Base-by-base conservation (phyloP, 37 sponge, comb jelly and placozoan species). In the Theonella swinhoei region DNA sequence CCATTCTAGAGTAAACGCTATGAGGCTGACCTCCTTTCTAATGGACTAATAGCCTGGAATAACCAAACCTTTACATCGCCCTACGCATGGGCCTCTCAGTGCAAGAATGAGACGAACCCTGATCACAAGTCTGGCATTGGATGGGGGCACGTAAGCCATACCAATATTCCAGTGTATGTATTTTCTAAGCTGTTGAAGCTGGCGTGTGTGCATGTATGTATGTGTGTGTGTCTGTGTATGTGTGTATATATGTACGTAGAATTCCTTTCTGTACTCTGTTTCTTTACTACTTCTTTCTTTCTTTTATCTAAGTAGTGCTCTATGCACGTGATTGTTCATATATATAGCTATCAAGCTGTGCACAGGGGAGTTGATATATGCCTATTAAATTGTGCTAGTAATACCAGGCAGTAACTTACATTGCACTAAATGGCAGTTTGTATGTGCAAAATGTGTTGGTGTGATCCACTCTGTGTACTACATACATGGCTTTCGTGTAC, bases 31-130 rank as follows among this genome's bases (percentile, higher is more conserved):
- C 71, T 95, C 22, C 85, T 95, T 37, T 75, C 90, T 1, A 85
- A 95, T 42, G 96, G 96, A 22, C 47, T 75, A 37, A 89, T 95
- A 0, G 72, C 62, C n/a, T 92, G 90, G 88, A 84, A 89, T 64
- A 90, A 84, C 0, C 70, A 86, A 11, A 81, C 81, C 26, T 95
- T 82, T 60, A 66, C 84, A n/a, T 87, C 90, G 17, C 90, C 93
- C 0, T 80, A 84, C 65, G 93, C 93, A 1, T 95, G 96, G 96
- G 93, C 92, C 17, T 89, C 93, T 19, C 93, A 95, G 63, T 88
- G 93, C 80, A 95, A 95, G 85, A 89, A 91, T 34, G 64, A 81
- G 24, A 82, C 89, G 23, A 95, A 95, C 43, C 92, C 96, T 19
- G 87, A 88, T 33, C 90, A 92, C 60, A 92, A 91, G 79, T 86